Base-by-base conservation (phyloP, 2,888 invertebrate genomes). In the Laothoe populi region DNA sequence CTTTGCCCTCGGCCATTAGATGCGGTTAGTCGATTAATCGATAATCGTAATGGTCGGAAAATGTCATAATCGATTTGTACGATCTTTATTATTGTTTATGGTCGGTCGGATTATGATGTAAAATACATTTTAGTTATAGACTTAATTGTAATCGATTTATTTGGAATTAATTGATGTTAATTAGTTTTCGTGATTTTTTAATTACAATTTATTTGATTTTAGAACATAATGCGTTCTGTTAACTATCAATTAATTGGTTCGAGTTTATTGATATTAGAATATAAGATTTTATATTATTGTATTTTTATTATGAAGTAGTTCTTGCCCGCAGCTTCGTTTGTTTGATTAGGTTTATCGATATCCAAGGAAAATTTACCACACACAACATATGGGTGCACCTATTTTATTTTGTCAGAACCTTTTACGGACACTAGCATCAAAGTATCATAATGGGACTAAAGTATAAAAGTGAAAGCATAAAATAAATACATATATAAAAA, bases 11-110 rank as follows among this genome's bases (percentile, higher is more conserved):
- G 53, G 35, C 53, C 19, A 53, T 53, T 53, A 31, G 53, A 53
- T 53, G 53, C 53, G 53, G 31, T 53, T 53, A 53, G 53, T 53
- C 53, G 53, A 53, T 53, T 53, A 53, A 53, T 53, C 53, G 53
- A 53, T 53, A 53, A 53, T 53, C 53, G 53, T 53, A 53, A 53
- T 49, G 49, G 49, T 53, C 53, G 31, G 35, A 53, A 53, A 53
- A 53, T 53, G 53, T 53, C 35, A 53, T 53, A 53, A 53, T 53
- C 53, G 53, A 53, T 53, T 53, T 53, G 31, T 35, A 35, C 19
- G 53, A 53, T 53, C 35, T 53, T 53, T 53, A 53, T 53, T 53
- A 53, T 53, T 35, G 53, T 53, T 35, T 53, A 53, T 53, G 53
- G 53, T 53, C 53, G 53, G 53, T 31, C 53, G 11, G 53, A 53